Base-by-base conservation (phyloP, 2,797 vertebrate species). In the Sebastes itinus region DNA sequence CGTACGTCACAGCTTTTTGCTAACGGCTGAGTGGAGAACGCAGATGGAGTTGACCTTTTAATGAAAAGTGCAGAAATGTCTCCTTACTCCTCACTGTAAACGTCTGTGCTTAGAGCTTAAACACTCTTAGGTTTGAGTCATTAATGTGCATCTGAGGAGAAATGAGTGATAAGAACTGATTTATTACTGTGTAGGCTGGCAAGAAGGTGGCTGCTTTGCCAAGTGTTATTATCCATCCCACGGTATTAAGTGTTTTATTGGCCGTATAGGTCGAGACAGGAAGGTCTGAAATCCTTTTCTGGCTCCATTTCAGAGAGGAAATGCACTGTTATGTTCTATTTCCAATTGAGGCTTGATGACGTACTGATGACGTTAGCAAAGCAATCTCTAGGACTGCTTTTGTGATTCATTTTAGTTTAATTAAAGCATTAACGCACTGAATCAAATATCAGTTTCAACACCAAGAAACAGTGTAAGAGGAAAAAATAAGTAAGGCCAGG, bases 161-260 rank as follows among this genome's bases (percentile, higher is more conserved):
- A 72, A 78, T 30, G 1, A 58, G 14, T 22, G 59, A 75, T 75
- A 52, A 42, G 54, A 68, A 38, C 60, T 55, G 64, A 69, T 78
- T 56, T 28, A 25, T 66, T 59, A n/a, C 16, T 14, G 63, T 18
- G 38, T 2, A 16, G 18, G 46, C 59, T 5, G 12, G 54, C 16
- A 64, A 33, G 25, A 49, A 22, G 71, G 7, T 32, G 14, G 14
- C 63, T 25, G n/a, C 65, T 32, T 63, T 74, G 74, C 56, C 77
- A 81, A 81, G 72, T 58, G 54, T 72, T 75, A 55, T 65, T 68
- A 82, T 82, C 56, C 62, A 62, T 68, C 82, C 28, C 13, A 12
- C 56, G 9, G 28, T 42, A 16, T 80, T 78, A 72, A 79, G 79
- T 78, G 68, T 72, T 76, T 80, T 82, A 75, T 35, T 35, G 67